Evolutionary conservation across 2,888 invertebrate species (phyloP).

Genomic region (Eulithis testata): DNA sequence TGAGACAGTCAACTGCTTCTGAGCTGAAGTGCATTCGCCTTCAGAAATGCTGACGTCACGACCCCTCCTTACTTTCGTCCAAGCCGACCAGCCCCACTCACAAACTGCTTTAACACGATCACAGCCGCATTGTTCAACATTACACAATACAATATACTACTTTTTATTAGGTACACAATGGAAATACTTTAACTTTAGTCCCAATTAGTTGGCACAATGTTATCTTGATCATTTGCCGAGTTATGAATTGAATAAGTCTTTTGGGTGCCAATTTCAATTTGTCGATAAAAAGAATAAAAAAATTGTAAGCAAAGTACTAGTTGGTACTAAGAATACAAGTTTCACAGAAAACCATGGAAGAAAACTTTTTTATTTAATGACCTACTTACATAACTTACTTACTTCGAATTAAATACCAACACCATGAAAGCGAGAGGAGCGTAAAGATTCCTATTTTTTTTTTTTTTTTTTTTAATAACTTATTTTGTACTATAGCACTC

Average conservation of each 20-base stretch:
- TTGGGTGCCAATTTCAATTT: not conserved
- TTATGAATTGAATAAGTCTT: slow-evolving; percentile 3
- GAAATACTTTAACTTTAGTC: slow-evolving; percentile 19
- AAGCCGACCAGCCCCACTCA: slow-evolving; percentile 15
- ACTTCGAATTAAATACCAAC: too few relatives aligned
- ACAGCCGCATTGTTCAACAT: slow-evolving; percentile 35
- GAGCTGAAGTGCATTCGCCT: too few relatives aligned
- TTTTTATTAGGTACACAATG: slow-evolving; percentile 22
- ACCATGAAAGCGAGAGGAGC: too few relatives aligned
- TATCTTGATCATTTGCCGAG: slow-evolving; percentile 33
- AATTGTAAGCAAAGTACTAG: not conserved
- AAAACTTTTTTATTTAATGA: too few relatives aligned
- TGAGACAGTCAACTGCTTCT: too few relatives aligned
- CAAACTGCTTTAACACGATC: slow-evolving; percentile 33
- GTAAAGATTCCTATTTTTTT: too few relatives aligned
- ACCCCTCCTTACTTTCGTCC: slow-evolving; percentile 19
- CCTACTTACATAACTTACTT: too few relatives aligned
- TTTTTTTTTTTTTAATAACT: too few relatives aligned
- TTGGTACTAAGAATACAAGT: too few relatives aligned
- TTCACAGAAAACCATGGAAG: too few relatives aligned
- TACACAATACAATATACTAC: slow-evolving; percentile 34
- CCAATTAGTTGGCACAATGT: slow-evolving; percentile 31
- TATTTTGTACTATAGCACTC: too few relatives aligned
- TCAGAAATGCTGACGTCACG: slow-evolving; percentile 6
- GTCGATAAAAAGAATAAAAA: not conserved